Evolutionary conservation across 2,113 vertebrate genomes (phyloP).

Genomic region (Pollachius pollachius): DNA sequence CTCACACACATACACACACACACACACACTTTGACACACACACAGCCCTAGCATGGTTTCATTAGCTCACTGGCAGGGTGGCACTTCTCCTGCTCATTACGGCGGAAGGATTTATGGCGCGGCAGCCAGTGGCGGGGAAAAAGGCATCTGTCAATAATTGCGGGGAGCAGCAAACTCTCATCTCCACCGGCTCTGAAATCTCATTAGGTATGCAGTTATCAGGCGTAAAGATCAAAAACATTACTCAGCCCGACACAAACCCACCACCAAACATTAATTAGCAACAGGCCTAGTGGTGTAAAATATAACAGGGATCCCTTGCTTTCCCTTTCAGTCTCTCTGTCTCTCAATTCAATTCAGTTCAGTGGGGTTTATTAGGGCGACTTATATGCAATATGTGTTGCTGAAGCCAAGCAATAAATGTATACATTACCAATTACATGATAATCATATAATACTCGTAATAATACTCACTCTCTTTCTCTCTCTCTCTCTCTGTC

Average conservation of each 20-base stretch:
- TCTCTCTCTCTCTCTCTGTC: conserved; percentile 56
- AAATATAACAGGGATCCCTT: conserved; percentile 85
- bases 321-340: conserved; percentile 59
- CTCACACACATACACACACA: conserved; percentile 49
- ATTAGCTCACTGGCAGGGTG: conserved; percentile 99
- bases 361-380: too few relatives aligned
- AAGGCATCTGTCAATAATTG: conserved; percentile 99
- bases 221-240: conserved; percentile 99
- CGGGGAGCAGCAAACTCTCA: conserved; percentile 96
- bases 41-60: conserved; percentile 79
- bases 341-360: conserved; percentile 1
- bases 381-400: too few relatives aligned
- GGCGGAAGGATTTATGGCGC: conserved; percentile 98
- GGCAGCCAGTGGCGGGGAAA: conserved; percentile 99
- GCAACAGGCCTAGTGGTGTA: conserved; percentile 97
- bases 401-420: too few relatives aligned
- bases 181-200: conserved; percentile 98
- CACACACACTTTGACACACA: conserved; percentile 61
- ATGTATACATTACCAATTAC: too few relatives aligned
- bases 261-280: conserved; percentile 99
- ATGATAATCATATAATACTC: too few relatives aligned
- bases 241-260: conserved; percentile 99
- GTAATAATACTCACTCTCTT: background rate
- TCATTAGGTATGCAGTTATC: conserved; percentile 99
- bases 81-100: conserved; percentile 99